Evolutionary conservation across 2,113 vertebrate species (phyloP), one percentile per base, ranked within the genome.

Genomic region (Ciconia maguari): DNA sequence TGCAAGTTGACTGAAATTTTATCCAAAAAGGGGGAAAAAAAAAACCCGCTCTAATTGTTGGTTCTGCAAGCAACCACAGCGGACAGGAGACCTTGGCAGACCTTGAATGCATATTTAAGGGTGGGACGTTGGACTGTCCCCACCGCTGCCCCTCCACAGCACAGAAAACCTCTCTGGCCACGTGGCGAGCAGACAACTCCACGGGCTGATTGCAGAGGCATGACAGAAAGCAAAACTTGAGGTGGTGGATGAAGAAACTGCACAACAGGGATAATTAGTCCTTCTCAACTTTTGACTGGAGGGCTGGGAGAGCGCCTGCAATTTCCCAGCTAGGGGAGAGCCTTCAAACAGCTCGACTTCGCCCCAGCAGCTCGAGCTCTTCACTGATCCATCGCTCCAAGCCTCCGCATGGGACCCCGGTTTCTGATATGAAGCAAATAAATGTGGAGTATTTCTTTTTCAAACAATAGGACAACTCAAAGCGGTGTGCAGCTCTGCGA

Each of bases 1-100:
- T 96, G 55, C 41, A 88, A 91, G 94, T 83, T 96, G 95, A 96
- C 89, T 91, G 69, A 27, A 64, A 71, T 24, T 94, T 95, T 89
- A 71, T 57, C 36, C 24, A 94, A 95, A 97, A 94, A 60, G 54
- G 42, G 18, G 8, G 25, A n/a, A 1, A 2, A n/a, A 1, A 2
- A 88, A 66, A 66, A 38, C 38, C 8, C 38, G 30, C 78, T 93
- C 70, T 83, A 89, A 95, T 12, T 89, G 88, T 74, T 78, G 85
- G 81, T 85, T 96, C 93, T 64, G 60, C 61, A 87, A 95, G 72
- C 25, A 74, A 81, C 41, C 51, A 49, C 48, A 64, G 89, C 11
- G 4, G 6, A 75, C 14, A 61, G 49, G 74, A 96, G 88, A 75
- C 19, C 41, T 18, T 1, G 11, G 34, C 87, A 76, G 62, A 10